A percentile compares a stretch with the other conserved stretches of the same genome.
Evolutionary conservation across 2,797 vertebrate genomes (phyloP).

Genomic region (Syngnathus acus): DNA sequence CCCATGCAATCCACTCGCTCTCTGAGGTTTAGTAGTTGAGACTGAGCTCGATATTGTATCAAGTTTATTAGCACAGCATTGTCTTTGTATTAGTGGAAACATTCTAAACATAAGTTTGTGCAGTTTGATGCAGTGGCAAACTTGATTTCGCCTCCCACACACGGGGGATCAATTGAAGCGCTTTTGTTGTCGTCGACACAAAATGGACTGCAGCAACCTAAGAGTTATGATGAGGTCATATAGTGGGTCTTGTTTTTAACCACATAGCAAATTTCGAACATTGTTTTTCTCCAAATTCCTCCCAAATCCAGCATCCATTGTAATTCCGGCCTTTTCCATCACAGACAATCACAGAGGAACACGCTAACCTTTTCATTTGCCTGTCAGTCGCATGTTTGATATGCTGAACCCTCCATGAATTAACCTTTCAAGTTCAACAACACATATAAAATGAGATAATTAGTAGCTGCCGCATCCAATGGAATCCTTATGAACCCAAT

Average conservation of each 20-base stretch:
- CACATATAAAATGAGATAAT: conserved; percentile 1
- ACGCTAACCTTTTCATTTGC: conserved; percentile 36
- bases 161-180: too few species aligned
- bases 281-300: not conserved
- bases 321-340: conserved; percentile 4
- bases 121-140: too few species aligned
- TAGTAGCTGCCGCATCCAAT: conserved; percentile 10
- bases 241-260: too few species aligned
- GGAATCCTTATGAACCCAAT: conserved; percentile 12
- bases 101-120: not conserved
- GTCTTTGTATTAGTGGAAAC: not conserved
- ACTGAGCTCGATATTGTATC: not conserved
- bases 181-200: too few species aligned
- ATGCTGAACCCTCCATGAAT: conserved; percentile 1
- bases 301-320: not conserved
- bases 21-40: too few species aligned
- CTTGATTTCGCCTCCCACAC: too few species aligned
- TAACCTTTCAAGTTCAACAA: conserved; percentile 37
- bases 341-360: conserved; percentile 35
- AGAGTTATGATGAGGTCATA: too few species aligned
- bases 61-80: not conserved
- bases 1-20: too few species aligned
- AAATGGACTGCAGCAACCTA: too few species aligned
- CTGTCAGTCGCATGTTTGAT: conserved; percentile 35
- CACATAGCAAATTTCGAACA: not conserved